Evolutionary conservation across 2,797 vertebrate genomes (phyloP), one percentile per base, ranked within the genome.

Genomic region (Esox masquinongy): DNA sequence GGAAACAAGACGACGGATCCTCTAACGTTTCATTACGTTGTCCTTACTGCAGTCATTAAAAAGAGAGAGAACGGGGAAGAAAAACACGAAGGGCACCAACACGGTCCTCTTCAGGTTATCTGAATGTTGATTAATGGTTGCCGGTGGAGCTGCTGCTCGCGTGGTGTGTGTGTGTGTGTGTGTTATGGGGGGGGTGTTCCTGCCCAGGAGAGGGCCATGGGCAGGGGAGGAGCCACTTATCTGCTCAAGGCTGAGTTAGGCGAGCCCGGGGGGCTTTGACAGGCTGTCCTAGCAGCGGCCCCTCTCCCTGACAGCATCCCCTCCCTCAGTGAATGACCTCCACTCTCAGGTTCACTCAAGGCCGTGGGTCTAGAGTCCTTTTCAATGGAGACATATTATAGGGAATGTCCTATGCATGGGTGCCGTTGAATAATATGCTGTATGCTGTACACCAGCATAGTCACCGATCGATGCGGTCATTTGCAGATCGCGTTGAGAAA

Each of bases 201-300:
- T 87, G 90, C 85, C 88, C 86, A 88, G 85, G 83, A 85, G 86
- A 72, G 79, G 90, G 88, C 89, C 81, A 80, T 85, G 82, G 87
- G 90, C 92, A 90, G 91, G 85, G 50, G 81, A 92, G 85, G 89
- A 89, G 94, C 93, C 89, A 84, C 89, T 95, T 92, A 94, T 90
- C 85, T 59, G 81, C 87, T 93, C 94, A 96, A 96, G 95, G 94
- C 90, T 93, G 91, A 76, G 66, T 74, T 83, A 86, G 85, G 53
- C n/a, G n/a, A 59, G 53, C 19, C n/a, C 16, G 19, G 19, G 87
- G 87, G 89, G 75, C 85, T 91, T 90, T 95, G 93, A 93, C 92
- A 92, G 89, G 86, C 90, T 82, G 88, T 91, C 91, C 92, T 87
- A 87, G 92, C 85, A 84, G 75, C 88, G 82, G 73, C 74, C 85